Evolutionary conservation across 1,140 invertebrate species (phyloP).

Genomic region (Sitophilus oryzae): DNA sequence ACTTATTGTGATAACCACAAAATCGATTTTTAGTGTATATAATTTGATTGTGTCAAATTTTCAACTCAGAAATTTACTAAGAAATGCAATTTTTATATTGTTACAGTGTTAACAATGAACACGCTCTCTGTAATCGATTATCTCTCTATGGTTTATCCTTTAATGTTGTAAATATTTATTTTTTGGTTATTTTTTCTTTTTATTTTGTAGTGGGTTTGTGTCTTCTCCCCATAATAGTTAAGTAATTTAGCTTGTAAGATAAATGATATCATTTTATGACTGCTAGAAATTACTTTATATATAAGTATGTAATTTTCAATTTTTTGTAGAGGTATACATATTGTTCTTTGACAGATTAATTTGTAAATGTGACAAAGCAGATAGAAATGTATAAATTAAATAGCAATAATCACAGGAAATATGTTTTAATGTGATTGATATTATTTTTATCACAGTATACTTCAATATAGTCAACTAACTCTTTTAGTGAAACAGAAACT

Average conservation of each 20-base stretch:
- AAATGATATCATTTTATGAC: slow-evolving; percentile 16
- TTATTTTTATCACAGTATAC: too few species aligned
- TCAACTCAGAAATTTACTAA: too few species aligned
- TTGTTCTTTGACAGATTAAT: slow-evolving; percentile 7
- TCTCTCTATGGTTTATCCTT: slow-evolving; percentile 1
- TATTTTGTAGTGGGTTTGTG: background rate
- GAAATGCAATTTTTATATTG: too few species aligned
- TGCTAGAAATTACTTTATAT: slow-evolving; percentile 16
- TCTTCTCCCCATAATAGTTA: background rate
- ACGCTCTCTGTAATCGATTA: background rate
- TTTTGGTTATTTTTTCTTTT: slow-evolving; percentile 1
- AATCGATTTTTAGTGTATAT: too few species aligned
- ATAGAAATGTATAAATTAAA: slow-evolving; percentile 6
- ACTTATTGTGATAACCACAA: too few species aligned
- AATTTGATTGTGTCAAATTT: too few species aligned
- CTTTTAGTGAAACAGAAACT: too few species aligned
- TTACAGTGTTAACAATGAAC: background rate
- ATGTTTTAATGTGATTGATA: too few species aligned
- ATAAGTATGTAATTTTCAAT: background rate
- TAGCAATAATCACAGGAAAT: background rate
- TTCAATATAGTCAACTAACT: too few species aligned
- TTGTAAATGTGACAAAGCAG: slow-evolving; percentile 8
- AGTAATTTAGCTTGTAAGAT: slow-evolving; percentile 12
- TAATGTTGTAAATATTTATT: slow-evolving; percentile 12
- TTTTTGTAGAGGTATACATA: slow-evolving; percentile 2